Evolutionary conservation across 1,140 invertebrate genomes (phyloP).

Genomic region (Zaprionus tsacasi): DNA sequence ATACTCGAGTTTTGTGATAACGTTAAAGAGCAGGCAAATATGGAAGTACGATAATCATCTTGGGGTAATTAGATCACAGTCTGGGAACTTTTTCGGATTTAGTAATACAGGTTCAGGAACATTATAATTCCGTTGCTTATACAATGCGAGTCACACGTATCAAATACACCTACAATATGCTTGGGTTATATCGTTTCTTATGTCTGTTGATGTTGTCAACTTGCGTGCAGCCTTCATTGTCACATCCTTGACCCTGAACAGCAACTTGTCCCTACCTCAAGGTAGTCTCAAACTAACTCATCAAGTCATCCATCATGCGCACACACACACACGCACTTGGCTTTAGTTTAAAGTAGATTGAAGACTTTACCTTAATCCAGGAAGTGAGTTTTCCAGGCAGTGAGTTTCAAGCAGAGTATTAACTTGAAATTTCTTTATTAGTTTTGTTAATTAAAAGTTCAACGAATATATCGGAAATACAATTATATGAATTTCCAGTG

Average conservation of each 20-base stretch:
- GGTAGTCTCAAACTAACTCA: conserved; percentile 6
- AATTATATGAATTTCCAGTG: neutral
- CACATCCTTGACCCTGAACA: conserved; percentile 70
- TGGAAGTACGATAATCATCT: too few relatives aligned
- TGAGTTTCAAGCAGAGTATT: neutral
- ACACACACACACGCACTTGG: neutral
- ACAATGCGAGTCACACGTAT: neutral
- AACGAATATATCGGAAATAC: neutral
- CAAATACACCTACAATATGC: neutral
- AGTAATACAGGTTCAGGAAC: neutral
- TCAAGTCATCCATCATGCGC: neutral
- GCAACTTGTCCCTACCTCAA: conserved; percentile 69
- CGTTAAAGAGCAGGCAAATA: too few relatives aligned
- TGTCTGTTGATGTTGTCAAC: conserved; percentile 23
- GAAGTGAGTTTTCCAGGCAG: neutral
- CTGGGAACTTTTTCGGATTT: too few relatives aligned
- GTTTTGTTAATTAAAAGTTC: neutral
- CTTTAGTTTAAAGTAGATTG: neutral
- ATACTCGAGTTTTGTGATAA: too few relatives aligned
- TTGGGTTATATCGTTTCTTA: neutral
- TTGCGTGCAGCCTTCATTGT: neutral
- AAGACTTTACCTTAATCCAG: neutral
- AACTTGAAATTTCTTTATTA: neutral
- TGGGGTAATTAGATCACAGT: too few relatives aligned
- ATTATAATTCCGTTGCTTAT: neutral